Evolutionary conservation across 2,797 vertebrate species (phyloP).

Genomic region (Sebastes nivosus): DNA sequence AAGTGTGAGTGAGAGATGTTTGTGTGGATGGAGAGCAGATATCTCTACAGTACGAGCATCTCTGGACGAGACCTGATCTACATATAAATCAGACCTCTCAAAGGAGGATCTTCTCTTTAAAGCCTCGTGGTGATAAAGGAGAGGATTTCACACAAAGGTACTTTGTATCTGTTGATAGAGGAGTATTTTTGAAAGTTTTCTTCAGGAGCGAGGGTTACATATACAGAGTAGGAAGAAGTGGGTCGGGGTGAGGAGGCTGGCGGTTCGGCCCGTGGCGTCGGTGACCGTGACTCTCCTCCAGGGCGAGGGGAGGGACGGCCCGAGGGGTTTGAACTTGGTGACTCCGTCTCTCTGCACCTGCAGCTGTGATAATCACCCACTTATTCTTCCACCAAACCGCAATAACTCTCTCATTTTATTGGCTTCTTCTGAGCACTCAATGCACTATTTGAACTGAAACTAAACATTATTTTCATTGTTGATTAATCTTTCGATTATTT

Average conservation of each 20-base stretch:
- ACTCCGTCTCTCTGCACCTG: slow-evolving; percentile 86
- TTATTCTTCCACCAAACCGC: slow-evolving; percentile 71
- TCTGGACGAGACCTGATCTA: slow-evolving; percentile 50
- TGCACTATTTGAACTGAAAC: background rate
- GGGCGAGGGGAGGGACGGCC: slow-evolving; percentile 63
- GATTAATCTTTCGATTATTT: too few species aligned
- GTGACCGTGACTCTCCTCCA: slow-evolving; percentile 21
- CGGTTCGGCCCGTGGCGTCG: slow-evolving; percentile 6
- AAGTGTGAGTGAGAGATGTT: slow-evolving; percentile 66
- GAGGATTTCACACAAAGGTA: slow-evolving; percentile 26
- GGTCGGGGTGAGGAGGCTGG: slow-evolving; percentile 3
- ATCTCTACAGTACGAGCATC: slow-evolving; percentile 42
- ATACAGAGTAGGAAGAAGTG: slow-evolving; percentile 29
- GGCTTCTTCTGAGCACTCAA: background rate
- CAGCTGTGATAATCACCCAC: slow-evolving; percentile 83
- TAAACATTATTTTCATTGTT: background rate
- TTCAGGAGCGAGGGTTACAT: slow-evolving; percentile 42
- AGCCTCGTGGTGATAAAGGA: slow-evolving; percentile 5
- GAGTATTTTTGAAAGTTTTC: slow-evolving; percentile 10
- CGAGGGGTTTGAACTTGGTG: slow-evolving; percentile 77
- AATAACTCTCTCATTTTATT: background rate
- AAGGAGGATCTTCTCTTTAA: slow-evolving; percentile 34
- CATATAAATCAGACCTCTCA: slow-evolving; percentile 52
- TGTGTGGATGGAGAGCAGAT: slow-evolving; percentile 44
- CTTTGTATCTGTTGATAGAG: slow-evolving; percentile 24